Conservation (phyloP, 2,113 vertebrate genomes). For the Hippoglossus stenolepis region DNA sequence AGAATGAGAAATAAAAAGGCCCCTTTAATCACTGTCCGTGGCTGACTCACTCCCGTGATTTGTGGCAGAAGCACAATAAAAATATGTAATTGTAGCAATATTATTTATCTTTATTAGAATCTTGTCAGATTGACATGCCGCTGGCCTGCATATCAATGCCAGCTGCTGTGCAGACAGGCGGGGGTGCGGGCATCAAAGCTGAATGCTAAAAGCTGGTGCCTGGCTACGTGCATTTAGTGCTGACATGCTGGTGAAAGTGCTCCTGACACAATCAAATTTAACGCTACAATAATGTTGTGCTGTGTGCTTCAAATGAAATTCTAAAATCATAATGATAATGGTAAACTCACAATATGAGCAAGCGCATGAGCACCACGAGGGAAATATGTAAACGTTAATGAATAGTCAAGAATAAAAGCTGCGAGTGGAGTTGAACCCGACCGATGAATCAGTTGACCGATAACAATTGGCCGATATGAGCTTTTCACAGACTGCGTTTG, state of each 20-base stretch:
- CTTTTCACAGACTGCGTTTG: no score
- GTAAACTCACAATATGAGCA: neutral
- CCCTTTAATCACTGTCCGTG: slow-evolving; percentile 69
- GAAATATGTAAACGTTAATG: slow-evolving; percentile 11
- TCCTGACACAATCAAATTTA: slow-evolving; percentile 43
- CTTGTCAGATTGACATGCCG: slow-evolving; percentile 80
- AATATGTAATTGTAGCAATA: slow-evolving; percentile 79
- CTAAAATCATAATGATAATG: slow-evolving; percentile 1
- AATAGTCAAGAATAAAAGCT: slow-evolving; percentile 13
- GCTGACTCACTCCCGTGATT: slow-evolving; percentile 64
- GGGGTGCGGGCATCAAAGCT: slow-evolving; percentile 10
- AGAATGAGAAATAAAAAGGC: slow-evolving; percentile 70
- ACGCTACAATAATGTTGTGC: slow-evolving; percentile 23
- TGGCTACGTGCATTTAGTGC: slow-evolving; percentile 14
- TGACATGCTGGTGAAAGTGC: slow-evolving; percentile 29
- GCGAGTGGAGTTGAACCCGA: neutral
- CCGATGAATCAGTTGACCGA: no score
- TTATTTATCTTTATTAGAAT: slow-evolving; percentile 87
- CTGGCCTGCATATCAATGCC: slow-evolving; percentile 77
- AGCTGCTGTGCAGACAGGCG: slow-evolving; percentile 56
- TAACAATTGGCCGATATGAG: no score
- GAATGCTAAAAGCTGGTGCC: slow-evolving; percentile 36
- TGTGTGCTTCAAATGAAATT: slow-evolving; percentile 30
- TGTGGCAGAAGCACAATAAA: slow-evolving; percentile 74
- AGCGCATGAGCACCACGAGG: slow-evolving; percentile 11